Base-by-base conservation (phyloP, 2,888 invertebrate species). In the Cynaeus angustus region DNA sequence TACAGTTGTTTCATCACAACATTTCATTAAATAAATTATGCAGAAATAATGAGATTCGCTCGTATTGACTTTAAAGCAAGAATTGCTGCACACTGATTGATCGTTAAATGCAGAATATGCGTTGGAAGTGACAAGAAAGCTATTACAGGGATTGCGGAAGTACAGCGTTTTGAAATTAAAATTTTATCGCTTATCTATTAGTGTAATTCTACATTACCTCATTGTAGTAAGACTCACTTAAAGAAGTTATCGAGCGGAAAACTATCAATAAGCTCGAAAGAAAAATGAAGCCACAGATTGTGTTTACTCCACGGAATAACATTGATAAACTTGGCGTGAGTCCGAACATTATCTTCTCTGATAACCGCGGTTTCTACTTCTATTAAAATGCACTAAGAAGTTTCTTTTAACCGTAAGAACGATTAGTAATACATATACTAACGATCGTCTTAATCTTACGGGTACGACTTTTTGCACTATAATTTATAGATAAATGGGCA, bases 91-190 rank as follows among this genome's bases (percentile, higher is more conserved):
- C 33, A 33, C 33, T 33, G 33, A 33, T 33, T 33, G 33, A 33
- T 33, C 33, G 33, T 33, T 33, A 33, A 33, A 33, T 33, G 33
- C 3, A 33, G 33, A 6, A 33, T 33, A 33, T n/a, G 33, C 33
- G 33, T 33, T 33, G 33, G 33, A 33, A 33, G 33, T 33, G 33
- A 33, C 33, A 33, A 33, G 33, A 33, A 33, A 33, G 33, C 33
- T 4, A 33, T 33, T 33, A 33, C 33, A n/a, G 33, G 3, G 33
- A 33, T 28, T 28, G 28, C 28, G 28, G 28, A 28, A 28, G 28
- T 28, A 28, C 33, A 7, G 2, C 7, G 33, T 33, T 33, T 33
- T 6, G 33, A 33, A 33, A 4, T 33, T 2, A 33, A 33, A 33
- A 33, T 33, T 33, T 33, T 33, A 33, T 33, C 33, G 33, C 33